phyloP scores from a whole-genome alignment of 2,113 vertebrate genomes.

The Aix galericulata region DNA sequence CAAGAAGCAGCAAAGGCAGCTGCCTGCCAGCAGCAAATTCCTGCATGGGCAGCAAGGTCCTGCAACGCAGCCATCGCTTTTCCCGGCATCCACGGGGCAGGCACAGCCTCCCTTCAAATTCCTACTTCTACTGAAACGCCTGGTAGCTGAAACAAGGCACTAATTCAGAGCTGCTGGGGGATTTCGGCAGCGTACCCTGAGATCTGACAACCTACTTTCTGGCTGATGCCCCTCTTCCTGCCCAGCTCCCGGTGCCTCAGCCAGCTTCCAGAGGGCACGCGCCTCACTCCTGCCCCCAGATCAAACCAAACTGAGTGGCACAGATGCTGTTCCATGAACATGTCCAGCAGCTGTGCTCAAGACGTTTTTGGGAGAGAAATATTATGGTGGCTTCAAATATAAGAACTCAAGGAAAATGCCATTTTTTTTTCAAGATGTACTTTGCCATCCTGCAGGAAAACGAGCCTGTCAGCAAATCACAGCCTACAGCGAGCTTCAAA shows the following conservation, averaged over 20 bases:
- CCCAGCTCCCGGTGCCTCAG: background rate
- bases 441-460: background rate
- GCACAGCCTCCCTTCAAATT: background rate
- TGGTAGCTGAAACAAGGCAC: background rate
- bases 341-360: background rate
- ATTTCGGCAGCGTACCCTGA: background rate
- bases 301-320: conserved; percentile 19
- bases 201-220: background rate
- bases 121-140: background rate
- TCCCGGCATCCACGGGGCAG: background rate
- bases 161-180: background rate
- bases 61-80: accelerated
- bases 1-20: background rate
- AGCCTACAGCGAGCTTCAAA: background rate
- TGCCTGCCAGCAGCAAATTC: background rate
- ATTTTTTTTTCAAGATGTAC: background rate
- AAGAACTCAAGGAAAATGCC: background rate
- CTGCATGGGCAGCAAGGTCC: too few relatives aligned
- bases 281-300: background rate
- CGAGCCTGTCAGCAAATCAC: background rate
- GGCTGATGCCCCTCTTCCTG: background rate
- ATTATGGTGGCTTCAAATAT: conserved; percentile 21
- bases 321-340: conserved; percentile 31
- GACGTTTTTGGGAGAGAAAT: conserved; percentile 30
- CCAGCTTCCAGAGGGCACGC: background rate